Conservation (phyloP, 1,140 invertebrate species). For the Forficula auricularia region DNA sequence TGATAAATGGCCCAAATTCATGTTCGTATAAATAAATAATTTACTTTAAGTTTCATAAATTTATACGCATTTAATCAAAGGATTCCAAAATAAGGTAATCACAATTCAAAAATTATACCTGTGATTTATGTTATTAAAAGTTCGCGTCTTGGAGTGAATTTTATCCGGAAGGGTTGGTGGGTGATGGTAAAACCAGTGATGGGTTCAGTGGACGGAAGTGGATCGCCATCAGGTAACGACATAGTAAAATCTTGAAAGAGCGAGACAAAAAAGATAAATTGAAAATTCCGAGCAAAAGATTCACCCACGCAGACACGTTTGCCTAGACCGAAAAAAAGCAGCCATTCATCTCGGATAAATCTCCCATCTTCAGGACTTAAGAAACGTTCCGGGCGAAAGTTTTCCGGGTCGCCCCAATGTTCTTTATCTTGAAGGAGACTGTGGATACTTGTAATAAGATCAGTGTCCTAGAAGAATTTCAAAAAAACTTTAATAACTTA, state of each 20-base stretch:
- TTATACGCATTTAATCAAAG: too few relatives aligned
- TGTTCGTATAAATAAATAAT: too few relatives aligned
- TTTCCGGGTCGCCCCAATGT: constrained; percentile 36
- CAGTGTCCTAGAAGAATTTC: constrained; percentile 21
- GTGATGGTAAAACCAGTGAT: constrained; percentile 9
- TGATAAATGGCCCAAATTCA: too few relatives aligned
- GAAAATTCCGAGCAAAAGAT: constrained; percentile 16
- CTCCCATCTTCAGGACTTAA: constrained; percentile 27
- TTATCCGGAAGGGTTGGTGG: constrained; percentile 9
- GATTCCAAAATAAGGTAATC: too few relatives aligned
- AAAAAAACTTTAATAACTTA: too few relatives aligned
- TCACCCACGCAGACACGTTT: constrained; percentile 18
- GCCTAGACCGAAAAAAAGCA: constrained; percentile 35
- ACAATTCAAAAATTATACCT: too few relatives aligned
- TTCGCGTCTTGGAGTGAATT: constrained; percentile 1
- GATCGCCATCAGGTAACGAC: constrained; percentile 8
- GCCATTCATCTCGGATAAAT: constrained; percentile 27
- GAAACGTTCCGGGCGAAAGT: constrained; percentile 38
- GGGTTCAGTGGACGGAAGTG: constrained; percentile 7
- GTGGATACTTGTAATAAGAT: constrained; percentile 24
- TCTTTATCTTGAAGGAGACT: constrained; percentile 27
- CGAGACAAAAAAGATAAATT: constrained; percentile 18
- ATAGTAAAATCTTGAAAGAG: constrained; percentile 16
- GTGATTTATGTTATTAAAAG: too few relatives aligned
- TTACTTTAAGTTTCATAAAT: too few relatives aligned